Evolutionary conservation across 2,888 invertebrate species (phyloP).

Genomic region (Eilema griseolum): DNA sequence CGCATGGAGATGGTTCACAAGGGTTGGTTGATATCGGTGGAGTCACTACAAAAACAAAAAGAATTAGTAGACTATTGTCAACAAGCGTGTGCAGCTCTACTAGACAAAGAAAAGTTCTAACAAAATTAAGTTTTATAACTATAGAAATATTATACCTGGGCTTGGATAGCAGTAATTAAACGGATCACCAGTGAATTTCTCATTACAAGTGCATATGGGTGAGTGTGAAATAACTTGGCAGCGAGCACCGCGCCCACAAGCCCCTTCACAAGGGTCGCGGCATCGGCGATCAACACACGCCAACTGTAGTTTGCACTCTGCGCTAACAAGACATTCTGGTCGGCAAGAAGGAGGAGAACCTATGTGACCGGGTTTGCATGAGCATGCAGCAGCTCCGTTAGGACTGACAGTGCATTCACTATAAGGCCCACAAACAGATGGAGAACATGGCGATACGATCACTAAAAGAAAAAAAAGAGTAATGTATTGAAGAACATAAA

Average conservation of each 20-base stretch:
- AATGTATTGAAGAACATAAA: neutral
- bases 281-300: constrained; percentile 91
- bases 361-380: constrained; percentile 90
- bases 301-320: constrained; percentile 89
- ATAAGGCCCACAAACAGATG: constrained; percentile 93
- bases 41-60: constrained; percentile 54
- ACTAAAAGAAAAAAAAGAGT: constrained; percentile 35
- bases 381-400: constrained; percentile 89
- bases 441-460: constrained; percentile 87
- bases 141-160: constrained; percentile 77
- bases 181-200: constrained; percentile 90
- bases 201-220: constrained; percentile 91
- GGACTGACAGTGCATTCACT: constrained; percentile 87
- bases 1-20: constrained; percentile 90
- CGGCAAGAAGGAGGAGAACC: constrained; percentile 92
- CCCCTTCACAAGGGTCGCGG: constrained; percentile 91
- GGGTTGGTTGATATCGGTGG: constrained; percentile 75
- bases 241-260: constrained; percentile 90
- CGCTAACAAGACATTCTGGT: constrained; percentile 91
- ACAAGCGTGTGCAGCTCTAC: neutral
- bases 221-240: constrained; percentile 92
- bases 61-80: neutral
- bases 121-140: neutral
- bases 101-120: neutral
- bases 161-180: constrained; percentile 88